phyloP scores from a whole-genome alignment of 2,888 invertebrate genomes.

The Gonocerus acuteangulatus region DNA sequence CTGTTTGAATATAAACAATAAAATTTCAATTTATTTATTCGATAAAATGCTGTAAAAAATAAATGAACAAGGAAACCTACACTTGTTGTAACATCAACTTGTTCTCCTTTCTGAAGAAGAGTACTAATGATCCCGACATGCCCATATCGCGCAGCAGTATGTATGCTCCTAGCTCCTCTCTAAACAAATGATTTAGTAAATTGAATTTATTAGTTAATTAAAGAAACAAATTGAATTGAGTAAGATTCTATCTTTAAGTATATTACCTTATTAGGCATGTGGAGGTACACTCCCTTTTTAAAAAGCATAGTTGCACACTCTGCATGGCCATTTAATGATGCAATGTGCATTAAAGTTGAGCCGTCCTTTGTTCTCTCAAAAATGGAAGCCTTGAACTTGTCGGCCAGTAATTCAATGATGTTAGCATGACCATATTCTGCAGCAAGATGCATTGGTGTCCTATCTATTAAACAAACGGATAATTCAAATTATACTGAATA shows the following conservation, averaged over 20 bases:
- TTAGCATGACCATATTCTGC: conserved; percentile 95
- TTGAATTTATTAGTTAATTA: background rate
- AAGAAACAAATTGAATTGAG: background rate
- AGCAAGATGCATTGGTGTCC: conserved; percentile 94
- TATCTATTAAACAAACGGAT: conserved; percentile 53
- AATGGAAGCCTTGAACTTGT: conserved; percentile 96
- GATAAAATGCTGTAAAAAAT: background rate
- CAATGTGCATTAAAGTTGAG: conserved; percentile 96
- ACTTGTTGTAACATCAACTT: conserved; percentile 90
- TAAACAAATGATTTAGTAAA: conserved; percentile 43
- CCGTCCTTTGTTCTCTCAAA: conserved; percentile 96
- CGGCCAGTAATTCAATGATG: conserved; percentile 89
- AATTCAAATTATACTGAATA: no score
- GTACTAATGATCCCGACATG: conserved; percentile 97
- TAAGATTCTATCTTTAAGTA: background rate
- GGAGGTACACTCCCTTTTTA: conserved; percentile 95
- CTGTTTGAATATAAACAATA: conserved; percentile 48
- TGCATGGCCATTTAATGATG: conserved; percentile 92
- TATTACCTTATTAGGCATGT: conserved; percentile 93
- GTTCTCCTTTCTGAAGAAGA: conserved; percentile 88
- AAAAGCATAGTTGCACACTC: conserved; percentile 97
- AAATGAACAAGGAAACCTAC: conserved; percentile 57
- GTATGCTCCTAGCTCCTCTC: conserved; percentile 93
- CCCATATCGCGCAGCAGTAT: conserved; percentile 93
- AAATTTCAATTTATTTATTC: background rate